A percentile compares a stretch with the other conserved stretches of the same genome.
phyloP scores from a whole-genome alignment of 2,113 vertebrate species.

The Phainopepla nitens region DNA sequence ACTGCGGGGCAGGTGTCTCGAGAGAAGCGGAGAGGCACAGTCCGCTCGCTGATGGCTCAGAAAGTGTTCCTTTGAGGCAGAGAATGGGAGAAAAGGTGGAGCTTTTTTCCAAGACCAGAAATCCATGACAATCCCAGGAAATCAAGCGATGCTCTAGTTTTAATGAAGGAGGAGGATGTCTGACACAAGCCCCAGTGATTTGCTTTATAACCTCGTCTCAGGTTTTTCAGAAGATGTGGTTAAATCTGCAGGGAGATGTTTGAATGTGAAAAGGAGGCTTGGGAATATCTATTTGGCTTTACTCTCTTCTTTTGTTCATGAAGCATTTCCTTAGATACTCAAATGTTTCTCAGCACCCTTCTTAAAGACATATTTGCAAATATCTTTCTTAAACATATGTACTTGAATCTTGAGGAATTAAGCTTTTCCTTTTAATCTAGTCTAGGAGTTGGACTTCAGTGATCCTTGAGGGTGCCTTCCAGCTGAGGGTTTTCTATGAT shows the following conservation, averaged over 20 bases:
- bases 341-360: not conserved
- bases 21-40: not conserved
- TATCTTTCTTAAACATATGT: not conserved
- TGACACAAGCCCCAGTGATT: accelerated
- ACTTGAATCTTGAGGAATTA: not conserved
- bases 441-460: not conserved
- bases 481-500: not conserved
- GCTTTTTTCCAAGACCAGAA: not conserved
- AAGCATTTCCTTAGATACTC: not conserved
- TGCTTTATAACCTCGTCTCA: not conserved
- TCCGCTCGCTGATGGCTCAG: accelerated
- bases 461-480: not conserved
- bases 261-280: not conserved
- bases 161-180: not conserved
- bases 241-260: not conserved
- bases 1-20: accelerated
- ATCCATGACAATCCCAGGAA: not conserved
- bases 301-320: not conserved
- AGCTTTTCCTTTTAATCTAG: not conserved
- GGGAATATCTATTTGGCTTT: accelerated
- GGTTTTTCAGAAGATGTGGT: not conserved
- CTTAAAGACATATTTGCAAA: not conserved
- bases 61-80: not conserved
- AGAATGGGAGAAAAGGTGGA: not conserved
- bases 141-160: not conserved